Percentiles rank a stretch among this genome's conserved stretches.
Evolutionary conservation across 2,113 vertebrate species (phyloP).

Genomic region (Lycocorax pyrrhopterus): DNA sequence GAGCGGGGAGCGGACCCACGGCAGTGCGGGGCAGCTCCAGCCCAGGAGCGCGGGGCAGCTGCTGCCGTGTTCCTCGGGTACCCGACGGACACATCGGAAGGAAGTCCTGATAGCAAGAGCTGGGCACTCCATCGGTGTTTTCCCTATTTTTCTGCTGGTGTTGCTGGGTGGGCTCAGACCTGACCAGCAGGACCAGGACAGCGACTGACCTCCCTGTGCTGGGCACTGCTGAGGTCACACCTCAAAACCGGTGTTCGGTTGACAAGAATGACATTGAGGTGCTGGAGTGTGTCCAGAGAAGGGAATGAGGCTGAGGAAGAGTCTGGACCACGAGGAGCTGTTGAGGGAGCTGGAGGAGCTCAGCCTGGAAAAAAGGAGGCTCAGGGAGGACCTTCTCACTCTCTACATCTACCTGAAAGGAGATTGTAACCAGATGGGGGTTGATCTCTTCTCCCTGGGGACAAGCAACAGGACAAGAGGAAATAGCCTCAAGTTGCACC

Average conservation of each 20-base stretch:
- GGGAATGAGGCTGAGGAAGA: not conserved
- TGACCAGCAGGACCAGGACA: not conserved
- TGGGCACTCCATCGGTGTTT: not conserved
- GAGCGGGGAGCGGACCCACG: not conserved
- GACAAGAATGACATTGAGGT: not conserved
- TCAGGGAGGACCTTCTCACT: not conserved
- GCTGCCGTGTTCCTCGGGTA: not conserved
- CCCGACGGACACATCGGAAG: fast-evolving
- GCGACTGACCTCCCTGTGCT: too few relatives aligned
- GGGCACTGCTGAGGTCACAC: not conserved
- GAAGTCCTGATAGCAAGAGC: not conserved
- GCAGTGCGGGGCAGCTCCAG: not conserved
- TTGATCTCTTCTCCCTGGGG: not conserved
- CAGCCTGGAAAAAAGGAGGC: not conserved
- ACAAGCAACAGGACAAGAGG: not conserved
- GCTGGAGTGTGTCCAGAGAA: not conserved
- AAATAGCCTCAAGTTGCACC: not conserved
- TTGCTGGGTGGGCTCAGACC: not conserved
- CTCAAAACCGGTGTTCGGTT: not conserved
- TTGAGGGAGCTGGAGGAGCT: not conserved
- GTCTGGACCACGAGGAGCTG: not conserved
- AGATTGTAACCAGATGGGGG: not conserved
- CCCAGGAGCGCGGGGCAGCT: not conserved
- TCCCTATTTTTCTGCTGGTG: not conserved
- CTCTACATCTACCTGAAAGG: not conserved